phyloP scores from a whole-genome alignment of 2,797 vertebrate genomes.

The Ctenochaetus hawaiiensis region DNA sequence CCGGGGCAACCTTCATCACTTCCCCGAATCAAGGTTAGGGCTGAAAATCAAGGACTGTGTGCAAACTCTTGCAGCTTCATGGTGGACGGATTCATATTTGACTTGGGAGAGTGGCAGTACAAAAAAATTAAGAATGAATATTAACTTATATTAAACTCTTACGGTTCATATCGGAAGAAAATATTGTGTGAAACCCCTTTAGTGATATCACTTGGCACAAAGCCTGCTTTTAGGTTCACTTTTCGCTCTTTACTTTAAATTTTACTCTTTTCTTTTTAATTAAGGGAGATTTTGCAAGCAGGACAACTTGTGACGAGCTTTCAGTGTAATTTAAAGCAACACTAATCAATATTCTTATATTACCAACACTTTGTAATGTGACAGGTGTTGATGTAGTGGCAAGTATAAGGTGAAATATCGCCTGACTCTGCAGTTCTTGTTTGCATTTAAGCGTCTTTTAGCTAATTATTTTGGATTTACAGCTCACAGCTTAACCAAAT shows the following conservation, averaged over 20 bases:
- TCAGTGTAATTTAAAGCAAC: constrained; percentile 12
- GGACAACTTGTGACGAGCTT: constrained; percentile 6
- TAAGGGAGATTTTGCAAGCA: background rate
- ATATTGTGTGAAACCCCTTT: background rate
- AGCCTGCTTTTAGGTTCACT: background rate
- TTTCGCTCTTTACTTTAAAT: too few relatives aligned
- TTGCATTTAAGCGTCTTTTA: background rate
- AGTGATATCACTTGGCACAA: background rate
- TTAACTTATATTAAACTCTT: background rate
- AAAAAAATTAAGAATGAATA: background rate
- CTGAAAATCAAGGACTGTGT: constrained; percentile 44
- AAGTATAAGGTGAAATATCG: background rate
- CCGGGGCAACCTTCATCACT: constrained; percentile 67
- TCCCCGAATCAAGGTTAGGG: constrained; percentile 72
- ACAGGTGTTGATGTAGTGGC: background rate
- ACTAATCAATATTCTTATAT: constrained; percentile 12
- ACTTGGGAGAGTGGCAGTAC: background rate
- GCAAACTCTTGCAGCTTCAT: constrained; percentile 23
- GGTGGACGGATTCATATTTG: constrained; percentile 4
- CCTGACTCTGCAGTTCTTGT: background rate
- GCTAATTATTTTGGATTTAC: background rate
- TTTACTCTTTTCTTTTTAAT: background rate
- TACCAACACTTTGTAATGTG: background rate
- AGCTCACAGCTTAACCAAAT: background rate
- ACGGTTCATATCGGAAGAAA: too few relatives aligned